These are phyloP conservation scores for Antigone vipio DNA, from an alignment of 2,113 vertebrate genomes.

Conservation along the genomic window DNA sequence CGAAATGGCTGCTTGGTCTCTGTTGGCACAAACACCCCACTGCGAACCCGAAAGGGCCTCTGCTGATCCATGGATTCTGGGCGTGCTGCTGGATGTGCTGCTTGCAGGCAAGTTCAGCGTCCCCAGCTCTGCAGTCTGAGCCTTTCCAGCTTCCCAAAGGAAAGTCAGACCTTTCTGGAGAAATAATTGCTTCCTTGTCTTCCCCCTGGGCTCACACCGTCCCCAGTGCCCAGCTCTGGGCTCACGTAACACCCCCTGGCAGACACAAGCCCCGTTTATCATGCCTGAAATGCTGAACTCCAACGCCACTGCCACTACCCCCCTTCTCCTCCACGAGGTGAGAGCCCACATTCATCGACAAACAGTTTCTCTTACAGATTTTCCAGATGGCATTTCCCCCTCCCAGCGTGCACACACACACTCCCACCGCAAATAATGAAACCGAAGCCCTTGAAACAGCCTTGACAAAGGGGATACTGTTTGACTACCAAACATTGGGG, in stretches of 20 bases:
- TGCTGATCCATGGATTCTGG: not conserved
- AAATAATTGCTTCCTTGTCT: not conserved
- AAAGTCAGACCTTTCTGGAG: not conserved
- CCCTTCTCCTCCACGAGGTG: not conserved
- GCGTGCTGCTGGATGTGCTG: not conserved
- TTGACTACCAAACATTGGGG: not conserved
- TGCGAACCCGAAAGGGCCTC: accelerated
- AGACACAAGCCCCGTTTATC: conserved; percentile 14
- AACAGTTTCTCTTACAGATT: conserved; percentile 29
- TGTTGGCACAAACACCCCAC: not conserved
- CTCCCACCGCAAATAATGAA: conserved; percentile 31
- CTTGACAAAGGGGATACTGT: conserved; percentile 6
- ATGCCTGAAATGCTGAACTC: conserved; percentile 12
- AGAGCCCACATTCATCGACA: conserved; percentile 45
- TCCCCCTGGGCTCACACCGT: accelerated
- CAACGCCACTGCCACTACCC: not conserved
- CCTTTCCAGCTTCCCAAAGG: not conserved
- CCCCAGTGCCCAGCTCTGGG: not conserved
- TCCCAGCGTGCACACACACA: not conserved
- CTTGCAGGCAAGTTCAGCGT: not conserved
- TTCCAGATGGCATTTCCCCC: conserved; percentile 26
- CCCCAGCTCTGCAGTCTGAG: not conserved
- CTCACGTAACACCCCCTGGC: not conserved
- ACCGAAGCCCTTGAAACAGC: not conserved
- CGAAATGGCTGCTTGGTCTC: accelerated